These are phyloP conservation scores for Scaeva pyrastri DNA, from an alignment of 2,888 invertebrate species.

Conservation along the genomic window DNA sequence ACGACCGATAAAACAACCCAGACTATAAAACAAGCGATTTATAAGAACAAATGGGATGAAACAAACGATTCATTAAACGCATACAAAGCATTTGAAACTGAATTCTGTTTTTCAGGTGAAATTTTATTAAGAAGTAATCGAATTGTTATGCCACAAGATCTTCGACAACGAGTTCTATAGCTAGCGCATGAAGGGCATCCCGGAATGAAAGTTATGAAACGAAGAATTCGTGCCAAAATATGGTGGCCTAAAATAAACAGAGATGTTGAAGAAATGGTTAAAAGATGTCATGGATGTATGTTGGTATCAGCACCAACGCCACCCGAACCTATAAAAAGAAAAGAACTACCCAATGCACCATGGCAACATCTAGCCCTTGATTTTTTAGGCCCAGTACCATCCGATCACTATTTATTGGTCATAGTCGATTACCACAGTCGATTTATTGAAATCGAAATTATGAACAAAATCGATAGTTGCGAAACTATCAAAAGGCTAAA, in stretches of 20 bases:
- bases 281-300: slow-evolving; percentile 44
- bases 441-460: background rate
- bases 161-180: slow-evolving; percentile 5
- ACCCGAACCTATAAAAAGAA: slow-evolving; percentile 79
- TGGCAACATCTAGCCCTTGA: slow-evolving; percentile 76
- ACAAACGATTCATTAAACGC: background rate
- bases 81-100: background rate
- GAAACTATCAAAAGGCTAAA: slow-evolving; percentile 40
- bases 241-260: slow-evolving; percentile 62
- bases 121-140: slow-evolving; percentile 12
- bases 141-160: slow-evolving; percentile 19
- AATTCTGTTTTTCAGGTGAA: slow-evolving; percentile 14
- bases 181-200: slow-evolving; percentile 73
- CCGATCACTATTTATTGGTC: slow-evolving; percentile 57
- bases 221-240: slow-evolving; percentile 57
- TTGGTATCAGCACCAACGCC: slow-evolving; percentile 29
- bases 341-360: slow-evolving; percentile 76
- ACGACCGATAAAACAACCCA: background rate
- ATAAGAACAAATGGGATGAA: background rate
- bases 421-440: slow-evolving; percentile 24
- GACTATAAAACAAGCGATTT: background rate
- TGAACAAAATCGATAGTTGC: slow-evolving; percentile 8
- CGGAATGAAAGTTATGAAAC: slow-evolving; percentile 58
- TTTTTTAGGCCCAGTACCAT: slow-evolving; percentile 76
- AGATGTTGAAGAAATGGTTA: slow-evolving; percentile 50